A percentile compares a stretch with the other conserved stretches of the same genome.
phyloP scores from a whole-genome alignment of 2,113 vertebrate species.

The Cromileptes altivelis region DNA sequence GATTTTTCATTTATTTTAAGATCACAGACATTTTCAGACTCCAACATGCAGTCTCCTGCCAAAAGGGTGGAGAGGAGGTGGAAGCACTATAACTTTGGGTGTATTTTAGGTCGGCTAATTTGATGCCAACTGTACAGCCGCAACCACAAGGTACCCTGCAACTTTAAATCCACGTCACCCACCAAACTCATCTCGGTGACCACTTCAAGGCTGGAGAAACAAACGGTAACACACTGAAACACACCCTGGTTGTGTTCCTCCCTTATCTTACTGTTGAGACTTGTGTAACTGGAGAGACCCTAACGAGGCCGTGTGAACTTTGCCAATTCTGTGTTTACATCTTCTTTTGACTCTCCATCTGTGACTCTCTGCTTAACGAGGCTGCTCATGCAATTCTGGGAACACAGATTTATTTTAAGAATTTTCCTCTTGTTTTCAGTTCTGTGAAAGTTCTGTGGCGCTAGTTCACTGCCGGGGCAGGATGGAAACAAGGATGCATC shows the following conservation, averaged over 20 bases:
- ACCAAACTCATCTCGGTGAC: conserved; percentile 15
- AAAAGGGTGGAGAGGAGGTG: conserved; percentile 22
- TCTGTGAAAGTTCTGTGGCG: conserved; percentile 32
- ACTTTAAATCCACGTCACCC: conserved; percentile 26
- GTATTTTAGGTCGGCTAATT: conserved; percentile 43
- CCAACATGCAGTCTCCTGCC: neutral
- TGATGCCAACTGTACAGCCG: neutral
- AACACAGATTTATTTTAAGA: conserved; percentile 67
- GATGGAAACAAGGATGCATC: conserved; percentile 51
- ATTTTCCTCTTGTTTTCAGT: conserved; percentile 49
- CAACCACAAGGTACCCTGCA: conserved; percentile 26
- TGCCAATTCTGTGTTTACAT: conserved; percentile 40
- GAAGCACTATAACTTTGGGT: conserved; percentile 4
- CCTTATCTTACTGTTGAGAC: conserved; percentile 39
- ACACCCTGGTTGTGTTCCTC: conserved; percentile 23
- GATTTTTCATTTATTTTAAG: conserved; percentile 37
- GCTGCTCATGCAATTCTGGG: conserved; percentile 52
- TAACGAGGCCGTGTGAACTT: conserved; percentile 38
- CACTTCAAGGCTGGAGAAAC: conserved; percentile 48
- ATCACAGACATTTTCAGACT: conserved; percentile 36
- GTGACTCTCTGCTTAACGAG: conserved; percentile 34
- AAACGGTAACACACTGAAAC: conserved; percentile 5
- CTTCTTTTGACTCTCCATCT: conserved; percentile 41
- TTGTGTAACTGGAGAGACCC: conserved; percentile 35
- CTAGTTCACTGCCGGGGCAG: conserved; percentile 56